A percentile compares a stretch with the other conserved stretches of the same genome.
Conservation (phyloP, 1,140 invertebrate species). For the Argopecten irradians region DNA sequence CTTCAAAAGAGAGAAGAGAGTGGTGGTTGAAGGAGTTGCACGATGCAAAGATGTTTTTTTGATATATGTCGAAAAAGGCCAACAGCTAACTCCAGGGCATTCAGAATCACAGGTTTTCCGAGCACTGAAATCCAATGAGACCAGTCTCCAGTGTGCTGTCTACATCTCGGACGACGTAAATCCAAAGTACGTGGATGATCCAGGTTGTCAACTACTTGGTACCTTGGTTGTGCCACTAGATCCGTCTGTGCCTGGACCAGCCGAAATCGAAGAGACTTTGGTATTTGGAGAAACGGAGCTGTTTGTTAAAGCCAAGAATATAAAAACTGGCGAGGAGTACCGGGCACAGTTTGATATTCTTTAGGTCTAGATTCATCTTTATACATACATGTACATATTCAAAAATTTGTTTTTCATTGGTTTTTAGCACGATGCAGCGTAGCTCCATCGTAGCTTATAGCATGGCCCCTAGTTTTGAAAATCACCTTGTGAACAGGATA, state of each 20-base stretch:
- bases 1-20: slow-evolving; percentile 28
- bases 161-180: slow-evolving; percentile 35
- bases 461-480: no score
- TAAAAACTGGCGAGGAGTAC: slow-evolving; percentile 4
- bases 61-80: slow-evolving; percentile 33
- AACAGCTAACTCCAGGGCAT: slow-evolving; percentile 29
- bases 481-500: no score
- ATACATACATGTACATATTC: no score
- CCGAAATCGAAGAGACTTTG: slow-evolving; percentile 43
- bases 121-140: slow-evolving; percentile 29
- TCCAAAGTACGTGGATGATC: slow-evolving; percentile 33
- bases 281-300: slow-evolving; percentile 46
- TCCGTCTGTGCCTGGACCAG: not conserved
- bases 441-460: no score
- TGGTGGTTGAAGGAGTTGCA: slow-evolving; percentile 19
- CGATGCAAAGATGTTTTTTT: slow-evolving; percentile 45
- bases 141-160: slow-evolving; percentile 30
- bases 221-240: slow-evolving; percentile 26
- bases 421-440: no score
- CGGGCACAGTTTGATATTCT: slow-evolving; percentile 25
- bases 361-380: not conserved
- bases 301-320: slow-evolving; percentile 23
- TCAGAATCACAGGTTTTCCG: slow-evolving; percentile 36
- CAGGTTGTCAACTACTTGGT: slow-evolving; percentile 21
- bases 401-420: no score